phyloP scores from a whole-genome alignment of 2,797 vertebrate species.

The Ispidina picta region DNA sequence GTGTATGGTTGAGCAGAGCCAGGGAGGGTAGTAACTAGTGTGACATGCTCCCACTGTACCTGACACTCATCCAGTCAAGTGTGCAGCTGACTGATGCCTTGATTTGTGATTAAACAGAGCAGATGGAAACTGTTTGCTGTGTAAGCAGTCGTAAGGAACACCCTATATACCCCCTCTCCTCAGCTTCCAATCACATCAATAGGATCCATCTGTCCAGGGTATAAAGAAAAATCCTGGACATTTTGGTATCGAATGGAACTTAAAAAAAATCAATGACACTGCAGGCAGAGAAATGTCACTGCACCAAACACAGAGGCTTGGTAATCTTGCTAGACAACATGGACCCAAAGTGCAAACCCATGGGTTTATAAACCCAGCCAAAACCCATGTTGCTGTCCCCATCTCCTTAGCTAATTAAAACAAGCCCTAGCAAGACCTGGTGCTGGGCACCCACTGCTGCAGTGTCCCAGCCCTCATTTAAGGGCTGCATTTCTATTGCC shows the following conservation, averaged over 20 bases:
- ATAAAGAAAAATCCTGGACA: conserved; percentile 26
- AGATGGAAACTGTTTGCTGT: conserved; percentile 33
- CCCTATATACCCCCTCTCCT: neutral
- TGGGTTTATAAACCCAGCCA: neutral
- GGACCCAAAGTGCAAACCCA: neutral
- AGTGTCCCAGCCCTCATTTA: neutral
- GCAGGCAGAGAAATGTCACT: neutral
- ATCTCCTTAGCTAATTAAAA: neutral
- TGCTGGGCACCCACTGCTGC: neutral
- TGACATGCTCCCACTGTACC: neutral
- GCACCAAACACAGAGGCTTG: neutral
- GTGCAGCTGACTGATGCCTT: neutral
- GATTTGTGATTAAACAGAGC: neutral
- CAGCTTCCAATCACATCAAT: neutral
- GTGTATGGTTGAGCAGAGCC: fast-evolving
- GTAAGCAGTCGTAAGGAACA: neutral
- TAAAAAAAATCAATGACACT: neutral
- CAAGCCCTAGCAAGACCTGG: neutral
- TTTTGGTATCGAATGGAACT: neutral
- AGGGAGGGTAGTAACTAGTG: neutral
- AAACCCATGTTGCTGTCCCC: neutral
- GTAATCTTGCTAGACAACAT: neutral
- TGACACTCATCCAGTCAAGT: neutral
- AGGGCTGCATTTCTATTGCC: neutral
- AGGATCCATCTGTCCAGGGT: conserved; percentile 6